Evolutionary conservation across 1,140 invertebrate genomes (phyloP).

Genomic region (Meteorus sp.): DNA sequence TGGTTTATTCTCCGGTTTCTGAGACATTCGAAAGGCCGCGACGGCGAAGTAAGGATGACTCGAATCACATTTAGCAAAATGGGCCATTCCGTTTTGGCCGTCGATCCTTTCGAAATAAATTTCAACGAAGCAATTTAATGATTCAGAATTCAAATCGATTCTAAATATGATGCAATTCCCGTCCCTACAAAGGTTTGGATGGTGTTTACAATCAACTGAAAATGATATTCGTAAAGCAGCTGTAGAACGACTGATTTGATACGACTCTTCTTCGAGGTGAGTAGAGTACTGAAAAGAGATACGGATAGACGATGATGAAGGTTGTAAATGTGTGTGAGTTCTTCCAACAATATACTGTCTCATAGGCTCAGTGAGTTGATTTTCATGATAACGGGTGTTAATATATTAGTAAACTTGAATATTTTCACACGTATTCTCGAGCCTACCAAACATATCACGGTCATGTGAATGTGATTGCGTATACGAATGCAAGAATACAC

Average conservation of each 20-base stretch:
- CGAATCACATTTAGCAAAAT: slow-evolving; percentile 39
- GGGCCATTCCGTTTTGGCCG: slow-evolving; percentile 35
- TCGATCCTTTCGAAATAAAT: slow-evolving; percentile 30
- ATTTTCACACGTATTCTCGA: neutral
- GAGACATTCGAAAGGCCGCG: slow-evolving; percentile 43
- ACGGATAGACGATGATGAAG: too few species aligned
- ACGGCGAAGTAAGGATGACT: slow-evolving; percentile 43
- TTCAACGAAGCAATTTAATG: neutral
- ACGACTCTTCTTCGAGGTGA: neutral
- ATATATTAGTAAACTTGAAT: slow-evolving; percentile 9
- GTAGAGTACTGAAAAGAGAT: neutral
- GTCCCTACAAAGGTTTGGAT: neutral
- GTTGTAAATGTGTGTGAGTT: too few species aligned
- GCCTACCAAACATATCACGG: neutral
- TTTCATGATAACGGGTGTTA: slow-evolving; percentile 26
- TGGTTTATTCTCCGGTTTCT: slow-evolving; percentile 40
- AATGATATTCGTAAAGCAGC: neutral
- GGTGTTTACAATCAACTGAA: neutral
- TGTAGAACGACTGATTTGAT: slow-evolving; percentile 2
- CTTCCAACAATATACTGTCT: slow-evolving; percentile 5
- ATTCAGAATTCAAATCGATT: neutral
- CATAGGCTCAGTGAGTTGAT: slow-evolving; percentile 13
- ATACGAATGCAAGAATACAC: too few species aligned
- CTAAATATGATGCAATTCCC: neutral
- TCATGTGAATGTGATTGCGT: slow-evolving; percentile 12